Percentiles rank a stretch among this genome's conserved stretches.
Conservation (phyloP, 2,797 vertebrate species). For the Acrossocheilus wenchowensis region DNA sequence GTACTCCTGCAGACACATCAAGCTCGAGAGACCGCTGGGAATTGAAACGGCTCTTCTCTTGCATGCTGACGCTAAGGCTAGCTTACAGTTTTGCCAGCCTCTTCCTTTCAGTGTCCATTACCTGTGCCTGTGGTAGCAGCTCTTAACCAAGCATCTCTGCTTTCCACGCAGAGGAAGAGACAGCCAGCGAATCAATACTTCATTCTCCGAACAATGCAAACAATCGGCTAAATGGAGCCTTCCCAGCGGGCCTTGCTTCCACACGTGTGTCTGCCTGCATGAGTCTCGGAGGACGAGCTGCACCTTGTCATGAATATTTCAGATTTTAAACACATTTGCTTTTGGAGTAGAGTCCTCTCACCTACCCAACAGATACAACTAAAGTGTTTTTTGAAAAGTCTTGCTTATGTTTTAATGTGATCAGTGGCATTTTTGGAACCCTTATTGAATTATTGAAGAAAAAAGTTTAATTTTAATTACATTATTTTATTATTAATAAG, state of each 20-base stretch:
- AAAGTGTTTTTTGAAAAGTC: constrained; percentile 39
- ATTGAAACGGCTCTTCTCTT: neutral
- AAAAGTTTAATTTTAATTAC: neutral
- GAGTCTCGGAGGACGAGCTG: constrained; percentile 37
- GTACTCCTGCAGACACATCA: constrained; percentile 30
- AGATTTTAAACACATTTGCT: constrained; percentile 52
- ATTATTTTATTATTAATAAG: neutral
- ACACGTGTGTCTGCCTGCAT: constrained; percentile 14
- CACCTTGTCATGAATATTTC: constrained; percentile 56
- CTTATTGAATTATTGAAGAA: too few relatives aligned
- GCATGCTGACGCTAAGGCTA: neutral
- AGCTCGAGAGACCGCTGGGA: neutral
- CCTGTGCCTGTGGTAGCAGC: constrained; percentile 61
- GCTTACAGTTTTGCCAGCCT: constrained; percentile 49
- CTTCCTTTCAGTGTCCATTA: constrained; percentile 63
- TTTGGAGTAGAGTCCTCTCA: constrained; percentile 3
- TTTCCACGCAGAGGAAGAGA: constrained; percentile 37
- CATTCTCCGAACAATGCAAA: constrained; percentile 68
- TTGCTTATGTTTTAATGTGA: constrained; percentile 1
- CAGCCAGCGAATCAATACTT: constrained; percentile 61
- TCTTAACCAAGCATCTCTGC: constrained; percentile 43
- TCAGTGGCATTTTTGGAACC: neutral
- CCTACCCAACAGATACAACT: neutral
- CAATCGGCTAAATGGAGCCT: constrained; percentile 69
- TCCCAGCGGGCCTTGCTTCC: constrained; percentile 35